These are phyloP conservation scores for Clamator glandarius DNA, from an alignment of 2,797 vertebrate genomes.

Conservation along the genomic window DNA sequence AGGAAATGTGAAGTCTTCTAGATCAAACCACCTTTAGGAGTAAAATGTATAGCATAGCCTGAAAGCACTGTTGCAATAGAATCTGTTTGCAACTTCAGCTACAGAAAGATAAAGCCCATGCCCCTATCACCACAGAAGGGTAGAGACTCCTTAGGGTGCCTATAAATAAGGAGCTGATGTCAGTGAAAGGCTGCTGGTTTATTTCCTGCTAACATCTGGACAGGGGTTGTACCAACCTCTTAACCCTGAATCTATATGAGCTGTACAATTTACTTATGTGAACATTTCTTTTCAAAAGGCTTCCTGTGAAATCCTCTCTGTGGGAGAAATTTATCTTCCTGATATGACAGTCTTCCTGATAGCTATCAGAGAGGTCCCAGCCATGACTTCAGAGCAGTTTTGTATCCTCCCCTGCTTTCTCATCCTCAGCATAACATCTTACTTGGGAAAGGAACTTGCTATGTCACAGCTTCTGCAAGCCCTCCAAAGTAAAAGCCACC, in stretches of 20 bases:
- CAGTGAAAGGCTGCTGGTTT: slow-evolving; percentile 52
- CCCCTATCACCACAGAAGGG: slow-evolving; percentile 11
- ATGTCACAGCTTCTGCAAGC: background rate
- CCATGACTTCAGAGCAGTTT: background rate
- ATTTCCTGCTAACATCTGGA: slow-evolving; percentile 59
- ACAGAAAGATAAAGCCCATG: background rate
- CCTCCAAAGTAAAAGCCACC: background rate
- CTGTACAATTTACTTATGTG: slow-evolving; percentile 40
- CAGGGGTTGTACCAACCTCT: slow-evolving; percentile 44
- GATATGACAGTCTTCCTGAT: slow-evolving; percentile 19
- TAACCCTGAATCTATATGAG: slow-evolving; percentile 39
- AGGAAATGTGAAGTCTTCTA: background rate
- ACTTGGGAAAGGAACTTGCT: background rate
- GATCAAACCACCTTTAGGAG: background rate
- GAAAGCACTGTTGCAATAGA: background rate
- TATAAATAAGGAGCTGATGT: slow-evolving; percentile 52
- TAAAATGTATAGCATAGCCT: background rate
- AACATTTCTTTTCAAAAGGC: slow-evolving; percentile 43
- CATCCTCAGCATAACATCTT: background rate
- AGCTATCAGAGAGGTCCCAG: slow-evolving; percentile 18
- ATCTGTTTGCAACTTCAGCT: background rate
- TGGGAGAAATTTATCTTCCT: slow-evolving; percentile 53
- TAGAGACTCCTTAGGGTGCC: slow-evolving; percentile 22
- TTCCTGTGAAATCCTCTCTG: slow-evolving; percentile 44
- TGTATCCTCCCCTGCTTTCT: background rate